Evolutionary conservation across 30 jellyfish, hydroid and myxozoan species (phyloP).

Genomic region (Rhopilema esculentum): DNA sequence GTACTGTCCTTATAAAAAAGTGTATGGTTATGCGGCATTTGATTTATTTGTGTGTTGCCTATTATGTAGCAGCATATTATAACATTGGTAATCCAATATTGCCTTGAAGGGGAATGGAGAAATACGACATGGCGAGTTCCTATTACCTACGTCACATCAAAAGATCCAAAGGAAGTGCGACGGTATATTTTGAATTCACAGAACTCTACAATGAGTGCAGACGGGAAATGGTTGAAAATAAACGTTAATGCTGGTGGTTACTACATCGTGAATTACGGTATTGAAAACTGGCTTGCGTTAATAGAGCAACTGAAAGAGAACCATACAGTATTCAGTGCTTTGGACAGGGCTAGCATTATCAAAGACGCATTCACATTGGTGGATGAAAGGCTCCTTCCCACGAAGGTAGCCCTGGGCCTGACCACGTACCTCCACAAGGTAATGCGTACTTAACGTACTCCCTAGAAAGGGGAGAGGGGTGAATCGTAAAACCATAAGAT

Average conservation of each 20-base stretch:
- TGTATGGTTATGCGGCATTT: neutral
- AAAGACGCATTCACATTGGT: slow-evolving; percentile 88
- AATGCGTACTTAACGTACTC: neutral
- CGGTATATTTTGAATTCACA: slow-evolving; percentile 39
- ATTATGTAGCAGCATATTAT: neutral
- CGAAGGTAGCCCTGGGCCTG: slow-evolving; percentile 56
- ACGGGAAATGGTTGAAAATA: slow-evolving; percentile 64
- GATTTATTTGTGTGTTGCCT: neutral
- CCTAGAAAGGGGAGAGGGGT: neutral
- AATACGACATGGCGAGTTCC: slow-evolving; percentile 82
- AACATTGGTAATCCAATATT: no score
- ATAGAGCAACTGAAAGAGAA: slow-evolving; percentile 46
- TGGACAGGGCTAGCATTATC: slow-evolving; percentile 82
- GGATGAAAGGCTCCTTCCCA: slow-evolving; percentile 62
- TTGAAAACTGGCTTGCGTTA: slow-evolving; percentile 59
- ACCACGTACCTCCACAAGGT: slow-evolving; percentile 68
- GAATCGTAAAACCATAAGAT: neutral
- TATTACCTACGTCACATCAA: slow-evolving; percentile 59
- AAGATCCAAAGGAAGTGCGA: slow-evolving; percentile 9
- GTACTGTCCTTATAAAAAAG: no score
- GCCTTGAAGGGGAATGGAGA: slow-evolving; percentile 30
- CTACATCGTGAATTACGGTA: slow-evolving; percentile 75
- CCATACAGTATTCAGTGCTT: slow-evolving; percentile 66
- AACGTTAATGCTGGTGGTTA: slow-evolving; percentile 76
- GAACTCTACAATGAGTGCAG: slow-evolving; percentile 33